Evolutionary conservation across 1,140 invertebrate genomes (phyloP).

Genomic region (Drosophila navojoa): DNA sequence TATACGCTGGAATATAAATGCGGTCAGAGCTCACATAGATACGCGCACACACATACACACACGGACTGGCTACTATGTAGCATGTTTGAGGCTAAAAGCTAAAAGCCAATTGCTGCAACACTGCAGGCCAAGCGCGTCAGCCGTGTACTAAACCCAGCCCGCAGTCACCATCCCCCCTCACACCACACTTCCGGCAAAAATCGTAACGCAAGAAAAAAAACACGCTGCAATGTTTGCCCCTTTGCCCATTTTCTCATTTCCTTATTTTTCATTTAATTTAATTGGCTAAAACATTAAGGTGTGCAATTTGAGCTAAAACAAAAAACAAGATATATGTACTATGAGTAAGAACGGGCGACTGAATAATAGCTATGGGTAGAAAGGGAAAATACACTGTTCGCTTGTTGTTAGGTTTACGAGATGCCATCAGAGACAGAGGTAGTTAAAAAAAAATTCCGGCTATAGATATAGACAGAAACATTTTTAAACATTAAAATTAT

Average conservation of each 20-base stretch:
- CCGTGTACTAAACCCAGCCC: too few species aligned
- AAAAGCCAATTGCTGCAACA: constrained; percentile 11
- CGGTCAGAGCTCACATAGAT: constrained; percentile 13
- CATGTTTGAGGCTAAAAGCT: neutral
- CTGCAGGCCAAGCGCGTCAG: neutral
- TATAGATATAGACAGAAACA: too few species aligned
- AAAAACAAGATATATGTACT: neutral
- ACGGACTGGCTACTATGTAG: neutral
- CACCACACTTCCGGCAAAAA: constrained; percentile 28
- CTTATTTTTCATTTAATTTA: constrained; percentile 21
- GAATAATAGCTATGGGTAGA: too few species aligned
- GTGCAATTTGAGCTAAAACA: constrained; percentile 27
- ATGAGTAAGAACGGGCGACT: neutral
- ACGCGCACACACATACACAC: neutral
- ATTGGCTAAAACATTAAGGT: constrained; percentile 30
- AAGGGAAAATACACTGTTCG: too few species aligned
- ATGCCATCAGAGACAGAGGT: too few species aligned
- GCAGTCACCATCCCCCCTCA: neutral
- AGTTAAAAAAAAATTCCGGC: too few species aligned
- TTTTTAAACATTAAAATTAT: too few species aligned
- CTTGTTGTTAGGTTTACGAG: too few species aligned
- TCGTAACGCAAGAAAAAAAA: constrained; percentile 43
- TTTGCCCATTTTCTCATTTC: constrained; percentile 29
- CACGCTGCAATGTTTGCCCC: constrained; percentile 22
- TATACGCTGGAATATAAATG: constrained; percentile 27